Percentiles rank a stretch among this genome's conserved stretches.
Conservation (phyloP, 2,113 vertebrate genomes). For the Mirounga angustirostris region DNA sequence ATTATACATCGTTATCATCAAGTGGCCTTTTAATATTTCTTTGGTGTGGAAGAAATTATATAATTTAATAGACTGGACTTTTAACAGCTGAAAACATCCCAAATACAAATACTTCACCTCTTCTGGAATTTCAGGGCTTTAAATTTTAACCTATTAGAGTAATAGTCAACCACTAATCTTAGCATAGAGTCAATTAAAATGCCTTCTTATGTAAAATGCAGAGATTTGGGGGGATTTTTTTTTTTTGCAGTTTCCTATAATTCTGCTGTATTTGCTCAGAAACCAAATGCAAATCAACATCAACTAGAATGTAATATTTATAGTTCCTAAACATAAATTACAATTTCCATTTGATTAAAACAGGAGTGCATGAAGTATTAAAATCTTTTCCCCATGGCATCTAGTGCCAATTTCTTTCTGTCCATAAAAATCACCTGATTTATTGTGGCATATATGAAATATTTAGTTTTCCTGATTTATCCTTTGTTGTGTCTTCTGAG, state of each 20-base stretch:
- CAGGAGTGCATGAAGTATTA: conserved; percentile 61
- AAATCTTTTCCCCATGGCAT: conserved; percentile 65
- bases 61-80: conserved; percentile 18
- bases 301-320: conserved; percentile 62
- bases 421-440: conserved; percentile 72
- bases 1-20: not conserved
- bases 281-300: conserved; percentile 63
- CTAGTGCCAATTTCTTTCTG: conserved; percentile 68
- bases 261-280: conserved; percentile 52
- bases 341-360: conserved; percentile 75
- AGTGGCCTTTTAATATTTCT: not conserved
- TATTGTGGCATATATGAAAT: conserved; percentile 78
- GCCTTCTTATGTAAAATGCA: not conserved
- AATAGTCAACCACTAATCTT: conserved; percentile 12
- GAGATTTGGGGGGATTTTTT: not conserved
- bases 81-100: not conserved
- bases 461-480: conserved; percentile 77
- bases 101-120: conserved; percentile 37
- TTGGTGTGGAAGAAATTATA: conserved; percentile 37
- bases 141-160: conserved; percentile 55
- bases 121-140: conserved; percentile 20
- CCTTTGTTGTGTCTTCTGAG: conserved; percentile 13
- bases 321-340: conserved; percentile 65
- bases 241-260: not conserved
- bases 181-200: conserved; percentile 55